Evolutionary conservation across 2,797 vertebrate species (phyloP).

Genomic region (Graptemys geographica): DNA sequence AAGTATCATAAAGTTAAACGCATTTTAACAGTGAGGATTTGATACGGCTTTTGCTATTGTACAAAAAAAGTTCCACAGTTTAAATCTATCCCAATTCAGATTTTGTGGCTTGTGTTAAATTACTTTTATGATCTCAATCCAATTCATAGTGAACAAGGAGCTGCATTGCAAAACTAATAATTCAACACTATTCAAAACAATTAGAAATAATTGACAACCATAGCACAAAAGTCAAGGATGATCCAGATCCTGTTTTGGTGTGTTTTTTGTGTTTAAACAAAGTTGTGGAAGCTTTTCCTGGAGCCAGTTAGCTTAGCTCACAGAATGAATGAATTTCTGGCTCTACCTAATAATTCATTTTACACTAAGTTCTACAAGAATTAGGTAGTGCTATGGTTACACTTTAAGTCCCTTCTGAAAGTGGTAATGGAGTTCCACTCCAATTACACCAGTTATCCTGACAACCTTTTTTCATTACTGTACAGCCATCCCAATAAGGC

Average conservation of each 20-base stretch:
- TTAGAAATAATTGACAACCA: background rate
- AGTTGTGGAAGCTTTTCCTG: background rate
- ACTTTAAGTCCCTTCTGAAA: background rate
- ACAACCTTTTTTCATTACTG: background rate
- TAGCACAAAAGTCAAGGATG: background rate
- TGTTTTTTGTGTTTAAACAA: background rate
- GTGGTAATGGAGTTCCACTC: background rate
- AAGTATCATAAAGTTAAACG: background rate
- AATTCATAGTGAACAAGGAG: background rate
- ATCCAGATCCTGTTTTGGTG: background rate
- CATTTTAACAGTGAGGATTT: background rate
- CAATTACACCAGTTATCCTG: background rate
- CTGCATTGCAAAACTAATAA: background rate
- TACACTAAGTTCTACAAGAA: background rate
- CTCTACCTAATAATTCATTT: slow-evolving; percentile 11
- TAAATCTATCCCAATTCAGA: background rate
- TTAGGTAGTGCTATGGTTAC: background rate
- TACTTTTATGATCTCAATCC: background rate
- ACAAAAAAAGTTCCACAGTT: background rate
- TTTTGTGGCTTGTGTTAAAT: background rate
- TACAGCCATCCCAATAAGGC: background rate
- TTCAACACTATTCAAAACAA: background rate
- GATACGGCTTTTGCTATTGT: background rate
- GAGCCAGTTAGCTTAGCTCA: background rate
- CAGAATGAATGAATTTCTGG: background rate